Percentiles rank a stretch among this genome's conserved stretches.
phyloP scores from a whole-genome alignment of 2,888 invertebrate genomes.

The Syrista parreyssii region DNA sequence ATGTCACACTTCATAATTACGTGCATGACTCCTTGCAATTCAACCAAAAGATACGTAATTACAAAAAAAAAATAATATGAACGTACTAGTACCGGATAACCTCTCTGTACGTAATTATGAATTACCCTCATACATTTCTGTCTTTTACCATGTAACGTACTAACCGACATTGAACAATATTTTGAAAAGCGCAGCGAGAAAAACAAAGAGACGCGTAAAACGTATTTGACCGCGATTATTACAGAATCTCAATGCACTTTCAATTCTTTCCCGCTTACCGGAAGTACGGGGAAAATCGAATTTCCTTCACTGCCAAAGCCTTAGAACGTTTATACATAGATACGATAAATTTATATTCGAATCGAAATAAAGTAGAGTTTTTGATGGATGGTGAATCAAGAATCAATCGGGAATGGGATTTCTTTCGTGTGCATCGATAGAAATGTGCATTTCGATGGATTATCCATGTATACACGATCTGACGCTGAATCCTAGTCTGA shows the following conservation, averaged over 20 bases:
- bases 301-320: constrained; percentile 66
- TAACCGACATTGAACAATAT: background rate
- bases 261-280: constrained; percentile 26
- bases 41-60: background rate
- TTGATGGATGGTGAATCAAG: constrained; percentile 10
- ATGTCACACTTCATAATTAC: background rate
- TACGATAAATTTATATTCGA: constrained; percentile 36
- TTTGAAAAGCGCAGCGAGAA: background rate
- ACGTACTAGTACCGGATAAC: background rate
- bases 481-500: constrained; percentile 63
- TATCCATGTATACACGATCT: constrained; percentile 61
- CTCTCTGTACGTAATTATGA: background rate
- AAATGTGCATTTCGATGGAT: constrained; percentile 12
- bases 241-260: background rate
- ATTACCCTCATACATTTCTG: background rate
- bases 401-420: background rate
- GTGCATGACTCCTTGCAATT: background rate
- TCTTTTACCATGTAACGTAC: background rate
- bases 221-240: background rate
- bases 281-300: constrained; percentile 51
- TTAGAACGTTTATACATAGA: constrained; percentile 65
- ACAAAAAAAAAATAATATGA: background rate
- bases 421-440: constrained; percentile 20
- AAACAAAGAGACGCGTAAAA: background rate
- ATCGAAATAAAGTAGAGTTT: constrained; percentile 7